Percentiles rank a stretch among this genome's conserved stretches.
These are phyloP conservation scores for Agrotis clavis DNA, from an alignment of 2,888 invertebrate species.

Conservation along the genomic window DNA sequence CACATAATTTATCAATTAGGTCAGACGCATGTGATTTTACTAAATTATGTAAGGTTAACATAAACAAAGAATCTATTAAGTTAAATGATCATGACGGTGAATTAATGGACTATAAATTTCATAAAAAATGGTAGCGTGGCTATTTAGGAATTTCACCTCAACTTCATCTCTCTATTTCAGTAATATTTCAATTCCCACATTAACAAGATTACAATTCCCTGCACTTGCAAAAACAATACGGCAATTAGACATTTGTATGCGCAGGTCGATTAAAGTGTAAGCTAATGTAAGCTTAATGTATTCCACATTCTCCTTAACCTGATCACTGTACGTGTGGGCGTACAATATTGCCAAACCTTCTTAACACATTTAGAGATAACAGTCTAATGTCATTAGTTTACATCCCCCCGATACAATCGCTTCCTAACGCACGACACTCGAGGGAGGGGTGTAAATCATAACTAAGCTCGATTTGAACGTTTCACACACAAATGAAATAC, in stretches of 20 bases:
- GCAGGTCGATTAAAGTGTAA: not conserved
- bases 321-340: slow-evolving; percentile 11
- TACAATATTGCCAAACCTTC: slow-evolving; percentile 35
- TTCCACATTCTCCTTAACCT: slow-evolving; percentile 16
- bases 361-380: slow-evolving; percentile 50
- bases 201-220: not conserved
- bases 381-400: slow-evolving; percentile 54
- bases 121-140: too few species aligned
- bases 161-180: not conserved
- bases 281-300: slow-evolving; percentile 20
- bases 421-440: slow-evolving; percentile 23
- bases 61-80: too few species aligned
- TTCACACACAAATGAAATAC: slow-evolving; percentile 50
- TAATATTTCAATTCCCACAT: not conserved
- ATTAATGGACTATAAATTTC: too few species aligned
- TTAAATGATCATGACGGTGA: too few species aligned
- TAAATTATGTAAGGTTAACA: too few species aligned
- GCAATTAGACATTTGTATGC: not conserved
- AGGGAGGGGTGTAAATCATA: slow-evolving; percentile 46
- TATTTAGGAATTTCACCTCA: not conserved
- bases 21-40: too few species aligned
- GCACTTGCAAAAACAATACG: not conserved
- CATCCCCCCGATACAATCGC: slow-evolving; percentile 42
- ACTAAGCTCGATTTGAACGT: slow-evolving; percentile 49
- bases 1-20: too few species aligned